Percentiles rank a stretch among this genome's conserved stretches.
Conservation (phyloP, 2,797 vertebrate species). For the Furcifer pardalis region DNA sequence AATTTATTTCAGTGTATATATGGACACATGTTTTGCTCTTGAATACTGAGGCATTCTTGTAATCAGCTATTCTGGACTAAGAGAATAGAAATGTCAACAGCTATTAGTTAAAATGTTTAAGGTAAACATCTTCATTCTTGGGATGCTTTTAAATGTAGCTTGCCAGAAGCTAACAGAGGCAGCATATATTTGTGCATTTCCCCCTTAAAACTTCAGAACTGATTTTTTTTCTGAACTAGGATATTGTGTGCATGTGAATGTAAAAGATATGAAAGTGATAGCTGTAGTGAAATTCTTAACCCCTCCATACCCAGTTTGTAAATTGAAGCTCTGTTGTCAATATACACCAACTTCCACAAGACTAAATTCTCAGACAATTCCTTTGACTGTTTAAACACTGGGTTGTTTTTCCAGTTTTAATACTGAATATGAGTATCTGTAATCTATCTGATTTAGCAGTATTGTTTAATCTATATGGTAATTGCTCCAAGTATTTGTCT, state of each 20-base stretch:
- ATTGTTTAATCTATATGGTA: constrained; percentile 26
- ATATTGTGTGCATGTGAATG: not conserved
- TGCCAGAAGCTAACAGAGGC: not conserved
- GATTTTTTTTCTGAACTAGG: not conserved
- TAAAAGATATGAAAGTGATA: not conserved
- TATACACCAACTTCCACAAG: not conserved
- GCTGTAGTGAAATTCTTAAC: not conserved
- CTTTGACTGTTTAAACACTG: not conserved
- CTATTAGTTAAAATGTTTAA: not conserved
- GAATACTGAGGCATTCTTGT: not conserved
- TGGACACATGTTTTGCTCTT: not conserved
- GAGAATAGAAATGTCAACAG: not conserved
- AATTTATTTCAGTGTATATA: not conserved
- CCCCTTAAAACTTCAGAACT: not conserved
- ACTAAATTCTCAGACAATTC: not conserved
- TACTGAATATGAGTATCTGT: not conserved
- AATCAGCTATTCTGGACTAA: not conserved
- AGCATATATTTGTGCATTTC: not conserved
- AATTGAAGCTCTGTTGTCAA: not conserved
- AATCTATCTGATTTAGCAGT: not conserved
- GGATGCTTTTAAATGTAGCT: not conserved
- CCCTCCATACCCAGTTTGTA: not conserved
- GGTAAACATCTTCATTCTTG: not conserved
- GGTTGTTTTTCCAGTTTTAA: not conserved
- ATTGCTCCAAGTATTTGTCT: constrained; percentile 5